These are phyloP conservation scores for Eptatretus atami DNA, from an alignment of 2,797 vertebrate species.

Conservation along the genomic window DNA sequence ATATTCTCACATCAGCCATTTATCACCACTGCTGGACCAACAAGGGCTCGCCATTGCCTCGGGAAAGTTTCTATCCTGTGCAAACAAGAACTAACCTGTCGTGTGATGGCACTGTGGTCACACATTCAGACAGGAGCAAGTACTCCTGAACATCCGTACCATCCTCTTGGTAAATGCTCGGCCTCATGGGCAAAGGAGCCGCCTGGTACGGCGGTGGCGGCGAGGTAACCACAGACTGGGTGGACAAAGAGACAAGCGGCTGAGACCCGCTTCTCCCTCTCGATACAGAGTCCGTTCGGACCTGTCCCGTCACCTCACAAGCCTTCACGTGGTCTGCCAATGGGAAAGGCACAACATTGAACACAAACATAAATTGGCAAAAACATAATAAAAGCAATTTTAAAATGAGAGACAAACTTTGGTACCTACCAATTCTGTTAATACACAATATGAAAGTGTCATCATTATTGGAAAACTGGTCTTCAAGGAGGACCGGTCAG, in stretches of 20 bases:
- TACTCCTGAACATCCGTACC: neutral
- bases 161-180: neutral
- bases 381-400: no score
- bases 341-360: neutral
- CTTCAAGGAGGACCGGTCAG: no score
- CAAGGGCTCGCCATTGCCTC: no score
- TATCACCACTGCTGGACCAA: no score
- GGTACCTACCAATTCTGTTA: no score
- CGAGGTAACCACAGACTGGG: neutral
- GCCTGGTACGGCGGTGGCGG: neutral
- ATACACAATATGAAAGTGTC: no score
- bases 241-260: neutral
- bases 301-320: neutral
- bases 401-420: no score
- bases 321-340: neutral
- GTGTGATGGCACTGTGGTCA: neutral
- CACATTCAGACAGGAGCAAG: conserved; percentile 1
- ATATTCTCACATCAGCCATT: no score
- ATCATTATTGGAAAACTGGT: no score
- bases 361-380: no score
- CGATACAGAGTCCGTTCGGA: neutral
- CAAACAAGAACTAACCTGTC: neutral
- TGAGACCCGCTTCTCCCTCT: neutral
- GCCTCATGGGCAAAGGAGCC: neutral
- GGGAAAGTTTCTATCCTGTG: no score